phyloP scores from a whole-genome alignment of 2,113 vertebrate species.

The Greenwoodochromis staneri region DNA sequence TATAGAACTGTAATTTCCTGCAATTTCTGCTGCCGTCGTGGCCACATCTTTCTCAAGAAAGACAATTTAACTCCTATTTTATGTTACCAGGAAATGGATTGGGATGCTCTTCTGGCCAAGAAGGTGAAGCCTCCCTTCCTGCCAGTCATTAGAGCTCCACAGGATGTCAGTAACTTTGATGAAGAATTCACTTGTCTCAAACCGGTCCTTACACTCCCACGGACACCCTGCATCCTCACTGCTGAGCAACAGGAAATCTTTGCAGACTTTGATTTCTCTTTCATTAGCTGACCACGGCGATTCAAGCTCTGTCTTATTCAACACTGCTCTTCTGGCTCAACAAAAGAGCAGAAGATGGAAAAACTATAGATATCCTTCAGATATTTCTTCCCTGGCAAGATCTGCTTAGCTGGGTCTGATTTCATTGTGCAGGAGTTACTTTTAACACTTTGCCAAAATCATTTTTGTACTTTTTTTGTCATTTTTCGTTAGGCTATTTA shows the following conservation, averaged over 20 bases:
- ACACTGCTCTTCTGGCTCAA: background rate
- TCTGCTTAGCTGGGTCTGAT: background rate
- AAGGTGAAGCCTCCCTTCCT: constrained; percentile 78
- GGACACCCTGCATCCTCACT: constrained; percentile 53
- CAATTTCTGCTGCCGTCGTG: background rate
- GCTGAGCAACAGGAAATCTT: constrained; percentile 77
- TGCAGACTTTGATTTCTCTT: constrained; percentile 84
- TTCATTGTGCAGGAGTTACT: background rate
- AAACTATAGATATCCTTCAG: background rate
- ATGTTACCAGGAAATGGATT: constrained; percentile 73
- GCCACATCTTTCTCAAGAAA: background rate
- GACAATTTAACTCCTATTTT: background rate
- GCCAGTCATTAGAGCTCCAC: constrained; percentile 67
- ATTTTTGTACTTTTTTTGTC: background rate
- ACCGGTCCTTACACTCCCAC: constrained; percentile 77
- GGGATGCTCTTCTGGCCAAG: constrained; percentile 81
- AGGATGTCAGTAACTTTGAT: constrained; percentile 84
- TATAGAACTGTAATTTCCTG: background rate
- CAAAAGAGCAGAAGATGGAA: background rate
- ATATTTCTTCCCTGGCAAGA: background rate
- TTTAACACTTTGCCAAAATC: background rate
- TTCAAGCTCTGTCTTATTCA: background rate
- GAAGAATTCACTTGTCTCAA: constrained; percentile 81
- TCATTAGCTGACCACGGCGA: constrained; percentile 12
- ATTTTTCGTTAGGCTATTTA: background rate